These are phyloP conservation scores for Monopis laevigella DNA, from an alignment of 2,888 invertebrate genomes.

Conservation along the genomic window DNA sequence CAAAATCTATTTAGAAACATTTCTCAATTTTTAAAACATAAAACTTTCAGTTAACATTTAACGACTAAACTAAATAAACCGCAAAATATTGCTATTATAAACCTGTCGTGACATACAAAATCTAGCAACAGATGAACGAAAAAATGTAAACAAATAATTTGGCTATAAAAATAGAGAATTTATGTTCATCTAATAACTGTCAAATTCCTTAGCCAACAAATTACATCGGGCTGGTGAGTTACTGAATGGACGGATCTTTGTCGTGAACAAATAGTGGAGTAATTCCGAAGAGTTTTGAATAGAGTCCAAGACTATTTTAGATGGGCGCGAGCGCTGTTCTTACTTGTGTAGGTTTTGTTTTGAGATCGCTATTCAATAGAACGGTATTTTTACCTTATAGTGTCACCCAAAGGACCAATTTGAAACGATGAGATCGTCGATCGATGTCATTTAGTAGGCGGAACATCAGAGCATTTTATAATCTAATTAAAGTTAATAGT, in stretches of 20 bases:
- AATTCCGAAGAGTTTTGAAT: conserved; percentile 66
- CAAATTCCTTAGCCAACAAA: conserved; percentile 48
- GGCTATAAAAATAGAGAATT: conserved; percentile 28
- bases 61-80: too few species aligned
- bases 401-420: too few species aligned
- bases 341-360: conserved; percentile 31
- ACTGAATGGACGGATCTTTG: conserved; percentile 59
- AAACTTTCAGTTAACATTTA: too few species aligned
- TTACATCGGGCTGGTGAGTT: conserved; percentile 50
- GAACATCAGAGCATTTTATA: too few species aligned
- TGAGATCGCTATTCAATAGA: conserved; percentile 12
- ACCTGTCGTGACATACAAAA: too few species aligned
- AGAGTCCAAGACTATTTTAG: conserved; percentile 62
- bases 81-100: too few species aligned
- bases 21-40: too few species aligned
- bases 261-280: conserved; percentile 55
- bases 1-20: too few species aligned
- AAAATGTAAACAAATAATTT: conserved; percentile 12
- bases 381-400: conserved; percentile 8
- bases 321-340: conserved; percentile 43
- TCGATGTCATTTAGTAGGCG: too few species aligned
- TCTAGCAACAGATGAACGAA: conserved; percentile 2
- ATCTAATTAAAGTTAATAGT: too few species aligned
- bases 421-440: too few species aligned
- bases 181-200: conserved; percentile 49